Conservation (phyloP, 1,140 invertebrate species). For the Aphaenogaster rudis region DNA sequence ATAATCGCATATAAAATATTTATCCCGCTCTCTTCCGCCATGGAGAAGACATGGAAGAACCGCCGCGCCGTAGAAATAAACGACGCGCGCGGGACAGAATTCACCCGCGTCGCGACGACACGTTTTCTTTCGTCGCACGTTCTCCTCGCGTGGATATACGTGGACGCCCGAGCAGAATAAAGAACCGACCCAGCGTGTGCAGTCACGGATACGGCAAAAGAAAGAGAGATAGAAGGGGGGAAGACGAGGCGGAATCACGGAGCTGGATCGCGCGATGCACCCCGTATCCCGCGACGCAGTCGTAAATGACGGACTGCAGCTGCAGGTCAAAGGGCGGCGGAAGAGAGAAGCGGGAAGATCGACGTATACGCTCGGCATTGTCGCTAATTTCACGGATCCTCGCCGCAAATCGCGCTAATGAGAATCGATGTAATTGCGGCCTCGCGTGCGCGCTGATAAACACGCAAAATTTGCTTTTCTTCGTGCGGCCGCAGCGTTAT, state of each 20-base stretch:
- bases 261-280: constrained; percentile 12
- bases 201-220: constrained; percentile 14
- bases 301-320: not conserved
- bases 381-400: constrained; percentile 55
- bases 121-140: constrained; percentile 70
- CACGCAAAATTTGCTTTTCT: constrained; percentile 48
- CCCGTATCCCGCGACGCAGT: not conserved
- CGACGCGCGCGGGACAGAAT: constrained; percentile 64
- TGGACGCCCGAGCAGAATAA: constrained; percentile 49
- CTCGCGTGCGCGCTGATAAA: constrained; percentile 45
- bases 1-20: constrained; percentile 52
- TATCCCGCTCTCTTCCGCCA: constrained; percentile 14
- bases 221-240: not conserved
- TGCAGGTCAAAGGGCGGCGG: not conserved
- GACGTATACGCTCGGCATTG: not conserved
- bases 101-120: constrained; percentile 67
- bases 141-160: constrained; percentile 48
- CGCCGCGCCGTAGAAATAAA: constrained; percentile 18
- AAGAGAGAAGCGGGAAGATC: constrained; percentile 11
- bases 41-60: not conserved
- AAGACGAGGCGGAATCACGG: constrained; percentile 13
- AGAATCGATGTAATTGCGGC: constrained; percentile 64
- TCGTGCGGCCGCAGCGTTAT: constrained; percentile 7
- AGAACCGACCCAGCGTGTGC: constrained; percentile 23
- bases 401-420: constrained; percentile 62